Evolutionary conservation across 2,113 vertebrate genomes (phyloP).

Genomic region (Ciconia boyciana): DNA sequence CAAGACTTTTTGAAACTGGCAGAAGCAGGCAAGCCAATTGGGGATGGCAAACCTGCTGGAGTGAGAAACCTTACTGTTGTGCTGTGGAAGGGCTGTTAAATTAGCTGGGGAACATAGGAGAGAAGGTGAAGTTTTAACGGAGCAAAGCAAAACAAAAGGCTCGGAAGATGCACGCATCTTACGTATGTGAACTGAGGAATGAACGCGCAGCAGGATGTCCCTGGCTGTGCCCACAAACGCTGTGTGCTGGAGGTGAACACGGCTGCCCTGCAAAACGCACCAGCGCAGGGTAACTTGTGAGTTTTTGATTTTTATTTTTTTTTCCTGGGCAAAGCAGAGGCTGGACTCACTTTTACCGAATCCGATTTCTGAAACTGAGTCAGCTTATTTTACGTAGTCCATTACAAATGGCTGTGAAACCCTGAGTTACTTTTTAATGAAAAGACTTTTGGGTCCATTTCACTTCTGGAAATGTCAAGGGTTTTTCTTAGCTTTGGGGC

Average conservation of each 20-base stretch:
- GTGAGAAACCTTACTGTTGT: not conserved
- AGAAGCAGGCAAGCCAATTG: not conserved
- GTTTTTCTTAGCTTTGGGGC: not conserved
- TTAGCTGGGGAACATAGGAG: too few species aligned
- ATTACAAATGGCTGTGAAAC: not conserved
- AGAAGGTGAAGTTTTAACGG: not conserved
- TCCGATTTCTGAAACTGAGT: too few species aligned
- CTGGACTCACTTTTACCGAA: too few species aligned
- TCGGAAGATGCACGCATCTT: too few species aligned
- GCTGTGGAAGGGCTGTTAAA: not conserved
- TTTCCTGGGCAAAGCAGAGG: too few species aligned
- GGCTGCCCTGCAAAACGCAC: not conserved
- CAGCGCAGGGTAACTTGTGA: not conserved
- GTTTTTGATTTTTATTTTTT: too few species aligned
- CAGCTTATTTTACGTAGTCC: accelerated
- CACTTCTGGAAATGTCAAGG: too few species aligned
- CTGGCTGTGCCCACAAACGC: not conserved
- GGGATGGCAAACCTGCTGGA: not conserved
- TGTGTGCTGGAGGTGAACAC: not conserved
- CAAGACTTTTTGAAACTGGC: not conserved
- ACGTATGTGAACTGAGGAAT: accelerated
- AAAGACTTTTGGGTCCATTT: too few species aligned
- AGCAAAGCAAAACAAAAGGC: not conserved
- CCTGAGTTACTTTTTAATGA: not conserved
- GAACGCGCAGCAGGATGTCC: accelerated